These are phyloP conservation scores for Lineus longissimus DNA, from an alignment of 1,140 invertebrate genomes.

Conservation along the genomic window DNA sequence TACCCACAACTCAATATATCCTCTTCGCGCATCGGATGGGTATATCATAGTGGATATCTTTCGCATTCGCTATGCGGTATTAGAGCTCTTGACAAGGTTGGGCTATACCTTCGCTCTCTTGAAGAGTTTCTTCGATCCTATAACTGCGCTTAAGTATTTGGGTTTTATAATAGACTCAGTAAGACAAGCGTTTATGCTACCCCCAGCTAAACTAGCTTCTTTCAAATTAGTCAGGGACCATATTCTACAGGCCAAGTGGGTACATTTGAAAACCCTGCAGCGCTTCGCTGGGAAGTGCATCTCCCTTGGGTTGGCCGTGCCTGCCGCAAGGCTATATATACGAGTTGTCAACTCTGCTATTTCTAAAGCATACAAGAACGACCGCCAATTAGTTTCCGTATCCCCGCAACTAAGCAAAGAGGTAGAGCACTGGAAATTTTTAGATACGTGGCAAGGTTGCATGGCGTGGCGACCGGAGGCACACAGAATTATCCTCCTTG, in stretches of 20 bases:
- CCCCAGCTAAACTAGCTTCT: constrained; percentile 11
- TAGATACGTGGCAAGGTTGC: constrained; percentile 9
- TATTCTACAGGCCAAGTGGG: not conserved
- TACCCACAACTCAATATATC: constrained; percentile 15
- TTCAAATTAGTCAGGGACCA: constrained; percentile 13
- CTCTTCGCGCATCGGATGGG: constrained; percentile 16
- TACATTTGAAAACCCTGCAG: constrained; percentile 12
- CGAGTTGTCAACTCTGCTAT: constrained; percentile 15
- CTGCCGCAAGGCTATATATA: constrained; percentile 10
- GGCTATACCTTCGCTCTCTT: not conserved
- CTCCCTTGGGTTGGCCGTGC: constrained; percentile 12
- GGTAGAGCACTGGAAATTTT: constrained; percentile 13
- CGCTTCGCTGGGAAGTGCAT: constrained; percentile 17
- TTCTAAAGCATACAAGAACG: constrained; percentile 2
- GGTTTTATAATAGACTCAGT: constrained; percentile 19
- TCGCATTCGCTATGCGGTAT: too few relatives aligned
- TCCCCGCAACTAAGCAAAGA: too few relatives aligned
- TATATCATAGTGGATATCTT: too few relatives aligned
- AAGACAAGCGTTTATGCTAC: constrained; percentile 14
- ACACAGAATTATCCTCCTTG: constrained; percentile 1
- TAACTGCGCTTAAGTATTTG: constrained; percentile 9
- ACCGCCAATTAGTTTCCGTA: too few relatives aligned
- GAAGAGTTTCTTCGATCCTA: constrained; percentile 12
- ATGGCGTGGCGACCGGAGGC: not conserved
- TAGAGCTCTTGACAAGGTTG: too few relatives aligned